Conservation (phyloP, 1,140 invertebrate species). For the Conopomorpha cramerella region DNA sequence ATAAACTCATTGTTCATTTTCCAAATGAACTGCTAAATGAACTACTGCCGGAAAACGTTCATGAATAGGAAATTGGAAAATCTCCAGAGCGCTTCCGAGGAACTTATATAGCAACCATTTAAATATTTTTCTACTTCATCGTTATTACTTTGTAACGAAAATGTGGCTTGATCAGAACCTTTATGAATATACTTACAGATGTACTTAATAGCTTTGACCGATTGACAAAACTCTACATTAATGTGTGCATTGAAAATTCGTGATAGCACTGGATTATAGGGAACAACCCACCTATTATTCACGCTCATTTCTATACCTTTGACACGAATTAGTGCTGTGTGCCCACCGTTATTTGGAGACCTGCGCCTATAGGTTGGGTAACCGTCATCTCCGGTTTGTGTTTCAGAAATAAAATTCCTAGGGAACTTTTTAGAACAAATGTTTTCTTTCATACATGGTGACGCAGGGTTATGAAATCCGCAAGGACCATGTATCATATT, state of each 20-base stretch:
- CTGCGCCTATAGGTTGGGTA: constrained; percentile 7
- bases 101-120: constrained; percentile 39
- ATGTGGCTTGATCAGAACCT: constrained; percentile 37
- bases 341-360: constrained; percentile 7
- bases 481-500: constrained; percentile 39
- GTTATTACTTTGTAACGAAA: constrained; percentile 17
- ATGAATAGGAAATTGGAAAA: constrained; percentile 42
- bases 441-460: constrained; percentile 10
- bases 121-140: constrained; percentile 21
- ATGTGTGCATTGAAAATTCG: constrained; percentile 56
- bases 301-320: constrained; percentile 6
- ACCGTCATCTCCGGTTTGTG: constrained; percentile 11
- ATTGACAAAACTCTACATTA: constrained; percentile 58
- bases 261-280: constrained; percentile 43
- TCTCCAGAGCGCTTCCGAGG: constrained; percentile 46
- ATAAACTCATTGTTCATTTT: constrained; percentile 43
- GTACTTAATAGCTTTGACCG: constrained; percentile 60
- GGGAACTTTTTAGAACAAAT: constrained; percentile 12
- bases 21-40: constrained; percentile 42
- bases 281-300: constrained; percentile 8
- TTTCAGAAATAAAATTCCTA: constrained; percentile 8
- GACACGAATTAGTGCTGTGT: constrained; percentile 4
- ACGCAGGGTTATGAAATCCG: constrained; percentile 5
- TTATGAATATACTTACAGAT: constrained; percentile 54
- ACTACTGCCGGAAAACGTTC: constrained; percentile 39